A percentile compares a stretch with the other conserved stretches of the same genome.
Conservation (phyloP, 1,140 invertebrate genomes). For the Heterodera carotae region DNA sequence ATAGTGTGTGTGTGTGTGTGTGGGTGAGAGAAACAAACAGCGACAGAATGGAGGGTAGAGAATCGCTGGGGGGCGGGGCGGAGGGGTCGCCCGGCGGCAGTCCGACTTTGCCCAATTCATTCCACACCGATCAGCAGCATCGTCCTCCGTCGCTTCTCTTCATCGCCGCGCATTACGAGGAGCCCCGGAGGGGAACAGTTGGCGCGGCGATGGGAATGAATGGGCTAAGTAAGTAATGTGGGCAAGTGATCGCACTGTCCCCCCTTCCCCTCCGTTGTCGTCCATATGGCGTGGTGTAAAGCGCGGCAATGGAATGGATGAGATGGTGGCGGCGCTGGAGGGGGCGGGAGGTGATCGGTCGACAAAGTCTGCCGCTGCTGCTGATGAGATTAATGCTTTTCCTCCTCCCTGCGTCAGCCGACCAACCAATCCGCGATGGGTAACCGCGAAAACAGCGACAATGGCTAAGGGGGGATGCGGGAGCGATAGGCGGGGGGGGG, state of each 20-base stretch:
- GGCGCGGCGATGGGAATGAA: not conserved
- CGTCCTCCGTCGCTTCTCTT: not conserved
- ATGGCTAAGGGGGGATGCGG: not conserved
- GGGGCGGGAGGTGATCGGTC: too few relatives aligned
- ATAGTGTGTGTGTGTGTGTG: not conserved
- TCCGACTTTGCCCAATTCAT: not conserved
- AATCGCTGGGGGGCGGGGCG: too few relatives aligned
- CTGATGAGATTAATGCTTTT: slow-evolving; percentile 6
- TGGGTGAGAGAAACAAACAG: not conserved
- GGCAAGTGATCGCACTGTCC: not conserved
- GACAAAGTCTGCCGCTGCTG: not conserved
- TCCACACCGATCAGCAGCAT: slow-evolving; percentile 4
- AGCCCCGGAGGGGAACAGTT: not conserved
- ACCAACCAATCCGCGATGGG: not conserved
- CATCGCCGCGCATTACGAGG: not conserved
- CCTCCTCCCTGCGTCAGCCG: not conserved
- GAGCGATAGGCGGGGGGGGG: too few relatives aligned
- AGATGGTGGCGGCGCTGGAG: too few relatives aligned
- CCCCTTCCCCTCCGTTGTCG: not conserved
- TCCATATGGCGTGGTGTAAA: slow-evolving; percentile 17
- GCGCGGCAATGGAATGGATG: not conserved
- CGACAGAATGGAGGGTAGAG: not conserved
- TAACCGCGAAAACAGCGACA: slow-evolving; percentile 16
- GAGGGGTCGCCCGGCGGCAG: not conserved
- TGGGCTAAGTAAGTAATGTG: not conserved